Evolutionary conservation across 1,140 invertebrate species (phyloP).

Genomic region (Popillia japonica): DNA sequence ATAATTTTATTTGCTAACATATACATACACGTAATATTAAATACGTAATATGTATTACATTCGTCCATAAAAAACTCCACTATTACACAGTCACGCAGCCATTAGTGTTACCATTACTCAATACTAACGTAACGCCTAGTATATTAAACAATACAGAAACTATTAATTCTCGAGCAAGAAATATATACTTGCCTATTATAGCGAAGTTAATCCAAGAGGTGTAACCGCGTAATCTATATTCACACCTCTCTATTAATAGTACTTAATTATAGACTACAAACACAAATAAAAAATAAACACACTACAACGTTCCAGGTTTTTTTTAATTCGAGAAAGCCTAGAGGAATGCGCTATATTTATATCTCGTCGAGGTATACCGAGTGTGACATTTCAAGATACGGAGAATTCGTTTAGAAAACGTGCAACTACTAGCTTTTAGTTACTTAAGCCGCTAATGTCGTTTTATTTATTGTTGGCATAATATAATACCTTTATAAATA

Average conservation of each 20-base stretch:
- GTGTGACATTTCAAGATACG: neutral
- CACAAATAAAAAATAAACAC: conserved; percentile 7
- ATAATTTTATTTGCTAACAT: too few relatives aligned
- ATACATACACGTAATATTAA: too few relatives aligned
- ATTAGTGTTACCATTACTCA: neutral
- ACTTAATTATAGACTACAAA: conserved; percentile 11
- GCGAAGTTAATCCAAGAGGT: neutral
- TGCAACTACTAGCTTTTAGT: neutral
- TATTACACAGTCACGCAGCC: neutral
- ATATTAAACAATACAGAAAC: neutral
- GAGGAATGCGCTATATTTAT: conserved; percentile 4
- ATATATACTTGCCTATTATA: neutral
- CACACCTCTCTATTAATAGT: conserved; percentile 13
- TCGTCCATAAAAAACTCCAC: neutral
- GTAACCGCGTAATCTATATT: conserved; percentile 18
- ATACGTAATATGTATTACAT: neutral
- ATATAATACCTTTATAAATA: neutral
- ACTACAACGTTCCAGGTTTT: neutral
- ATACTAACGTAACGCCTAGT: neutral
- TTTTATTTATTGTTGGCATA: conserved; percentile 3
- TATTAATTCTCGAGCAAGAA: neutral
- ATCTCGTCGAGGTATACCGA: neutral
- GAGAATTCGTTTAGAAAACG: neutral
- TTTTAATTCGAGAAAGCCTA: neutral
- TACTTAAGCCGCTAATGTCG: neutral